Evolutionary conservation across 2,888 invertebrate genomes (phyloP).

Genomic region (Ischnura elegans): DNA sequence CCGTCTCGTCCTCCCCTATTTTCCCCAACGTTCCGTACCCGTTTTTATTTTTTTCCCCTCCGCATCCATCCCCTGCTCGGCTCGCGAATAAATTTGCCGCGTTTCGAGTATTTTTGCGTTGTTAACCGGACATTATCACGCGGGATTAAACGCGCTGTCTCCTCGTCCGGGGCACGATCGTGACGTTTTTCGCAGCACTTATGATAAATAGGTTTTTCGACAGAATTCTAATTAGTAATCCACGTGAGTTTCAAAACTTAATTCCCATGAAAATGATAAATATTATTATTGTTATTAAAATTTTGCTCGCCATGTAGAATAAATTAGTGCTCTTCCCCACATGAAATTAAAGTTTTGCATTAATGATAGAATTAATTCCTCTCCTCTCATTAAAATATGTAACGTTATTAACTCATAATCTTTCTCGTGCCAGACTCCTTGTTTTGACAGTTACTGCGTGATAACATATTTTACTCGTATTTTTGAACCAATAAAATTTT

Average conservation of each 20-base stretch:
- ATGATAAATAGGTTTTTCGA: constrained; percentile 62
- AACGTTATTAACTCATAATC: constrained; percentile 30
- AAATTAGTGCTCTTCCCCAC: neutral
- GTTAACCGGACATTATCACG: constrained; percentile 46
- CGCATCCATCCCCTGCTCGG: neutral
- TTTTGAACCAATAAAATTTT: neutral
- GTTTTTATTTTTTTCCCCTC: neutral
- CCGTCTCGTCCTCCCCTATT: neutral
- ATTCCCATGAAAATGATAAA: constrained; percentile 66
- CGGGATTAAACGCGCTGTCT: constrained; percentile 47
- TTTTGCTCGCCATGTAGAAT: constrained; percentile 10
- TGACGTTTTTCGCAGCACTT: constrained; percentile 42
- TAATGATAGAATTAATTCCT: constrained; percentile 10
- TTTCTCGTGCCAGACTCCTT: neutral
- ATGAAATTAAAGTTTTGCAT: neutral
- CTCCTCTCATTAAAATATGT: neutral
- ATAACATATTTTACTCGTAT: neutral
- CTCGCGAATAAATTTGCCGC: neutral
- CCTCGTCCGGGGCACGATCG: constrained; percentile 2
- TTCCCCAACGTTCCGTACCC: neutral
- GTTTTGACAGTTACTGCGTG: neutral
- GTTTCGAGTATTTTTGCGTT: neutral
- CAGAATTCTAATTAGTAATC: constrained; percentile 48
- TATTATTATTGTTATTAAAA: constrained; percentile 36
- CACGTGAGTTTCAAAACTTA: constrained; percentile 57